A percentile compares a stretch with the other conserved stretches of the same genome.
phyloP scores from a whole-genome alignment of 53 echinoderm and acorn worm species.

The Luidia sarsii region DNA sequence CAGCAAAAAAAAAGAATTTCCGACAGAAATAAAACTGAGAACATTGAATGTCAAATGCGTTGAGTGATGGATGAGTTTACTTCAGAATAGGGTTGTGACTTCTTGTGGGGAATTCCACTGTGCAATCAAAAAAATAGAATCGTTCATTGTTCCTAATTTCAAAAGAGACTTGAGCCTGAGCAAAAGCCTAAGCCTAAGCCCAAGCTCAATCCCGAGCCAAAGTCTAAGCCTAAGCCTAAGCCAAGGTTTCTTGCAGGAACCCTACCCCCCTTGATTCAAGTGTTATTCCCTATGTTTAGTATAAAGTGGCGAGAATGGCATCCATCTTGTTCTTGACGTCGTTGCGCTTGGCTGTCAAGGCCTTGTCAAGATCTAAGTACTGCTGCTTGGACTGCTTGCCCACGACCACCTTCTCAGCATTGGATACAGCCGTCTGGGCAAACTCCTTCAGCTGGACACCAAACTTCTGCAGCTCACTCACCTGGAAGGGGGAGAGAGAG shows the following conservation, averaged over 20 bases:
- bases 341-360: constrained; percentile 79
- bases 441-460: constrained; percentile 78
- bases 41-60: too few relatives aligned
- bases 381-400: constrained; percentile 87
- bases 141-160: neutral
- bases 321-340: constrained; percentile 72
- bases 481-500: constrained; percentile 54
- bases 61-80: too few relatives aligned
- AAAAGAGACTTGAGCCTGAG: too few relatives aligned
- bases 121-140: too few relatives aligned
- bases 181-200: neutral
- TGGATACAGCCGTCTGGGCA: constrained; percentile 71
- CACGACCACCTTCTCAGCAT: constrained; percentile 88
- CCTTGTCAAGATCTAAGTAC: constrained; percentile 87
- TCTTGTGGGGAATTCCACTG: too few relatives aligned
- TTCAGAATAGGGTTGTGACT: too few relatives aligned
- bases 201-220: neutral
- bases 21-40: too few relatives aligned
- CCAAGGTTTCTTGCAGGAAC: neutral
- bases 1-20: too few relatives aligned
- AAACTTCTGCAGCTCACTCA: constrained; percentile 81
- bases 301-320: constrained; percentile 64
- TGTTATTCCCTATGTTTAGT: too few relatives aligned
- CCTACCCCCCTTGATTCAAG: too few relatives aligned
- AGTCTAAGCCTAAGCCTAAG: neutral